phyloP scores from a whole-genome alignment of 2,113 vertebrate species.

The Hippocampus comes region DNA sequence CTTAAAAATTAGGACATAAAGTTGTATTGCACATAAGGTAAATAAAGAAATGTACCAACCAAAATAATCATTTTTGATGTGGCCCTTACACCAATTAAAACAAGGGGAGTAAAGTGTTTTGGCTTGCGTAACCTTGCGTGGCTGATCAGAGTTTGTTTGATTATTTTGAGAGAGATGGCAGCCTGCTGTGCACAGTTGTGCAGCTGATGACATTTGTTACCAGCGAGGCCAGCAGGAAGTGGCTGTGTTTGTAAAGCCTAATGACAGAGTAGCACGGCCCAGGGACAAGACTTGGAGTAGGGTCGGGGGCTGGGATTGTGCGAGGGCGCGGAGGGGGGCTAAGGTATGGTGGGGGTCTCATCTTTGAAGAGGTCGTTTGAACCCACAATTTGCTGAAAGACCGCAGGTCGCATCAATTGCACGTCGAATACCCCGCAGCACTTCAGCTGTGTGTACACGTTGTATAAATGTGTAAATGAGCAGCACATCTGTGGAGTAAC shows the following conservation, averaged over 20 bases:
- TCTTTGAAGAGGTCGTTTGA: constrained; percentile 67
- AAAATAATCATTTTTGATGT: background rate
- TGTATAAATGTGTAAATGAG: constrained; percentile 17
- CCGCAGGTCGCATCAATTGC: constrained; percentile 43
- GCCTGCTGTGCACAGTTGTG: constrained; percentile 27
- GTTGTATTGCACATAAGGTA: no score
- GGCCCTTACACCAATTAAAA: background rate
- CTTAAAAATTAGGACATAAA: no score
- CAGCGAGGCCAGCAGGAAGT: constrained; percentile 57
- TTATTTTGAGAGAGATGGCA: constrained; percentile 49
- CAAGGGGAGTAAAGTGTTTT: background rate
- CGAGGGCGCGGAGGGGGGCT: background rate
- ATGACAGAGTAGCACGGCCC: constrained; percentile 61
- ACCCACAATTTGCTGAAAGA: constrained; percentile 61
- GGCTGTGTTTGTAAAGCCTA: constrained; percentile 50
- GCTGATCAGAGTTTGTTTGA: constrained; percentile 49
- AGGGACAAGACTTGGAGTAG: constrained; percentile 36
- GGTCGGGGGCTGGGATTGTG: constrained; percentile 4
- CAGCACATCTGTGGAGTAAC: constrained; percentile 4
- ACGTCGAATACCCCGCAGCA: constrained; percentile 31
- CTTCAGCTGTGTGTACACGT: constrained; percentile 61
- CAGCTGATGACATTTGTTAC: constrained; percentile 54
- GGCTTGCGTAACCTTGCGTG: constrained; percentile 1
- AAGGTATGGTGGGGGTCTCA: constrained; percentile 12
- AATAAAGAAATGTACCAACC: no score